Base-by-base conservation (phyloP, 35 echinoderm and acorn worm species). In the Lytechinus variegatus region DNA sequence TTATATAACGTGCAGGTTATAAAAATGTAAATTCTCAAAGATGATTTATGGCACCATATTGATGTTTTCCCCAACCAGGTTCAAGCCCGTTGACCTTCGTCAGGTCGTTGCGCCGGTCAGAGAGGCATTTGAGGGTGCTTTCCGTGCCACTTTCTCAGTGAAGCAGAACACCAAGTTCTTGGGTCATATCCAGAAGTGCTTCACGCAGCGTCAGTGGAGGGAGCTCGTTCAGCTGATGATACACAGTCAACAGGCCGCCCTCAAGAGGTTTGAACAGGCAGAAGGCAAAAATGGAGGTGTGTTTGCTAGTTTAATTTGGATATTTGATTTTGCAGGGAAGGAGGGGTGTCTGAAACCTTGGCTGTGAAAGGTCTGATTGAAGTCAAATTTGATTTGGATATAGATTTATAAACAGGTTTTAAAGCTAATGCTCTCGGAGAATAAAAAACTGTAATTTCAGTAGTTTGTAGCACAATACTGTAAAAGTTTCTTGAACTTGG, bases 11-110 rank as follows among this genome's bases (percentile, higher is more conserved):
- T 44, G 2, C 33, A 44, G 2, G 33, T 44, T 44, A 44, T 44
- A 2, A 44, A 2, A 44, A 1, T 44, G 33, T 44, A 2, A 44
- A 44, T 44, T 44, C 33, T 44, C 33, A 44, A 1, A 44, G 33
- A 44, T 44, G 24, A 61, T 52, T 27, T 53, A 54, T 94, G 54
- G 92, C 54, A 89, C 92, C 33, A 0, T 44, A 44, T 44, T 44
- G 33, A 44, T 44, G 1, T 66, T 94, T 61, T 94, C 53, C 61
- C 92, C 33, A 0, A 10, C 5, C 93, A 99, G 98, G 24, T 99
- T 97, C 96, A 99, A 99, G 95, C 98, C 98, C 87, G 97, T 99
- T 16, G 98, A 99, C 53, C 95, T 99, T 51, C 95, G 96, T 54
- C 98, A 97, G 60, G 86, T 99, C 8, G 94, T 99, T 0, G 94